Evolutionary conservation across 2,888 invertebrate genomes (phyloP).

Genomic region (Diloba caeruleocephala): DNA sequence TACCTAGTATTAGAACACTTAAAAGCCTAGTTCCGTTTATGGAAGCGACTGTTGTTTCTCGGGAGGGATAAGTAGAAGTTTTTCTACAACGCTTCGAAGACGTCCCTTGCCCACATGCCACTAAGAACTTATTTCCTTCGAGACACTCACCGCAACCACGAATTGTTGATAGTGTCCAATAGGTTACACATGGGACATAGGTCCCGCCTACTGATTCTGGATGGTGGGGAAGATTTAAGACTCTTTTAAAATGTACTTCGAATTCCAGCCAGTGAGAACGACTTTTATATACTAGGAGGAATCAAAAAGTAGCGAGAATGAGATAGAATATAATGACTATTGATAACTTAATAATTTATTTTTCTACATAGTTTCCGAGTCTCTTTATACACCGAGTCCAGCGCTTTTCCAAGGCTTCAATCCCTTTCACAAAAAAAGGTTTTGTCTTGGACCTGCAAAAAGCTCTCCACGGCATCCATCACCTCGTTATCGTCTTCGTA

Average conservation of each 20-base stretch:
- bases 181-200: conserved; percentile 24
- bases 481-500: no score
- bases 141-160: conserved; percentile 41
- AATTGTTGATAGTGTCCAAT: conserved; percentile 33
- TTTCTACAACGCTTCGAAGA: conserved; percentile 28
- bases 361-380: no score
- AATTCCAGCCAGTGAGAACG: background rate
- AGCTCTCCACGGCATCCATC: no score
- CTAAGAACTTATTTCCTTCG: conserved; percentile 51
- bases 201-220: conserved; percentile 3
- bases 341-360: no score
- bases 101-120: conserved; percentile 41
- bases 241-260: background rate
- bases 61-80: conserved; percentile 10
- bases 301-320: no score
- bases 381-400: no score
- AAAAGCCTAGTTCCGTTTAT: conserved; percentile 23
- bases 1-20: conserved; percentile 21
- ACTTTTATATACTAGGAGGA: no score
- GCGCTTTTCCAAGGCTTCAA: no score
- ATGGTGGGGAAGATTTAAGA: conserved; percentile 11
- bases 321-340: no score
- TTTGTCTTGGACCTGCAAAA: no score
- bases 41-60: conserved; percentile 19
- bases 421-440: no score